Evolutionary conservation across 1,140 invertebrate genomes (phyloP).

Genomic region (Pseudomyrmex flavicornis): DNA sequence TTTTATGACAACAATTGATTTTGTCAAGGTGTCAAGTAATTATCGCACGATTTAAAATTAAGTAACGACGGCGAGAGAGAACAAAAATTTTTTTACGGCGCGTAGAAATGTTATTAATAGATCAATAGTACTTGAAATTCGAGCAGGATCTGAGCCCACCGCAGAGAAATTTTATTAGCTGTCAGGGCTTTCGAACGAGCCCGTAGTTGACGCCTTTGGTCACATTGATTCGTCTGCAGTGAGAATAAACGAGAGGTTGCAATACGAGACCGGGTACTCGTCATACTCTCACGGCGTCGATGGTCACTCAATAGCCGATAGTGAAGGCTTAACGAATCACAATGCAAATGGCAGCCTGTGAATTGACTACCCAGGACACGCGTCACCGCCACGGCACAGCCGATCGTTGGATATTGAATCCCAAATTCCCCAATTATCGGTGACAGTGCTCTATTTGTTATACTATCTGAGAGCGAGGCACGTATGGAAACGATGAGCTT

Average conservation of each 20-base stretch:
- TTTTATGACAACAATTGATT: too few relatives aligned
- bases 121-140: constrained; percentile 50
- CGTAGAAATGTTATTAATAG: constrained; percentile 44
- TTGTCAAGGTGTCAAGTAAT: not conserved
- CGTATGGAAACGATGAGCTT: constrained; percentile 75
- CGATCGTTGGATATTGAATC: constrained; percentile 82
- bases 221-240: constrained; percentile 61
- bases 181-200: constrained; percentile 57
- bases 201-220: constrained; percentile 60
- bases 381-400: constrained; percentile 64
- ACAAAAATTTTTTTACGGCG: constrained; percentile 19
- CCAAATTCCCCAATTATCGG: constrained; percentile 80
- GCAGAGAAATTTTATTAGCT: constrained; percentile 56
- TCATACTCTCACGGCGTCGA: constrained; percentile 72
- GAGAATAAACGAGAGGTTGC: constrained; percentile 55
- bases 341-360: constrained; percentile 69
- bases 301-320: constrained; percentile 66
- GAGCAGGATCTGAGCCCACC: constrained; percentile 41
- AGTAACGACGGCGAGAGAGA: not conserved
- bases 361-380: constrained; percentile 72
- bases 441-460: constrained; percentile 81
- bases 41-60: not conserved
- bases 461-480: constrained; percentile 81
- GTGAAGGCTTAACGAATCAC: constrained; percentile 69
- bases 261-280: constrained; percentile 58